These are phyloP conservation scores for Sebastiscus tertius DNA, from an alignment of 2,797 vertebrate genomes.

Conservation along the genomic window DNA sequence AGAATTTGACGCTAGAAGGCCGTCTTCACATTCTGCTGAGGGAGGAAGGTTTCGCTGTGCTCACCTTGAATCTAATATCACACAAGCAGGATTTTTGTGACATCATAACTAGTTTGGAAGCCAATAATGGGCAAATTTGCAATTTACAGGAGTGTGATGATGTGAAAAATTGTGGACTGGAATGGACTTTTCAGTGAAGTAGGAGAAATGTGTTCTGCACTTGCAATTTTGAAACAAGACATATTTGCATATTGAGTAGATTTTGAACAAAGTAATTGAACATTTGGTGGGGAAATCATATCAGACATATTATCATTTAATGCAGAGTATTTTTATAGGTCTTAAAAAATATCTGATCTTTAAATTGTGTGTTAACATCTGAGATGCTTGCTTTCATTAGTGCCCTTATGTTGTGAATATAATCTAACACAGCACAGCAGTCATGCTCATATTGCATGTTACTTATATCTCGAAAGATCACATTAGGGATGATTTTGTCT, in stretches of 20 bases:
- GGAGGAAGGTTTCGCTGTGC: not conserved
- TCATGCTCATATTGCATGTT: not conserved
- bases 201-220: not conserved
- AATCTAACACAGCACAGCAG: not conserved
- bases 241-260: not conserved
- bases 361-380: not conserved
- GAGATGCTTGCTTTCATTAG: not conserved
- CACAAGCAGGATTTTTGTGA: not conserved
- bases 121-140: not conserved
- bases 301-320: not conserved
- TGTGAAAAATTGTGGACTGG: not conserved
- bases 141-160: not conserved
- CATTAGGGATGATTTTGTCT: conserved; percentile 5
- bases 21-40: not conserved
- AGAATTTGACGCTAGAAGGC: not conserved
- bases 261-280: not conserved
- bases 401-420: not conserved
- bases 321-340: not conserved
- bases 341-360: not conserved
- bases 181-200: not conserved
- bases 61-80: not conserved
- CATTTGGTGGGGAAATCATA: not conserved
- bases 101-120: not conserved
- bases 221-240: not conserved
- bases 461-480: conserved; percentile 1